These are phyloP conservation scores for Drosophila nigromelanica DNA, from an alignment of 1,140 invertebrate species.

Conservation along the genomic window DNA sequence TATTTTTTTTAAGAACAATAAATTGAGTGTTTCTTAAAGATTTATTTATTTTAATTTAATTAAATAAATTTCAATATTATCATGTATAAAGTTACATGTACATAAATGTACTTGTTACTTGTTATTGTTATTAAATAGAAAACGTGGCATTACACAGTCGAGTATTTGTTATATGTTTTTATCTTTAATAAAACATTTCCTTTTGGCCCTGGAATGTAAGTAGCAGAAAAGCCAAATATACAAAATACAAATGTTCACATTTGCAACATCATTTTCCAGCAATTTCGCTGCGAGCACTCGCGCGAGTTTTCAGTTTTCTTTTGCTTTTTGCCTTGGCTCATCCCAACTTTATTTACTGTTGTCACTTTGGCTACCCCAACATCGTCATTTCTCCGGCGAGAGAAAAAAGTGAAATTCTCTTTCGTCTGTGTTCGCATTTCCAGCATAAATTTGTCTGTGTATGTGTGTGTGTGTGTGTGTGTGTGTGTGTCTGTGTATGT, in stretches of 20 bases:
- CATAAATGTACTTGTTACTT: background rate
- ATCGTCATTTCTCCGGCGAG: slow-evolving; percentile 27
- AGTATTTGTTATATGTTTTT: background rate
- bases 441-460: background rate
- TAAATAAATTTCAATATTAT: background rate
- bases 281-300: slow-evolving; percentile 45
- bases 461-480: background rate
- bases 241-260: slow-evolving; percentile 47
- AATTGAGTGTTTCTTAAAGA: too few species aligned
- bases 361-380: slow-evolving; percentile 35
- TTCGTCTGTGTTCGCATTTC: slow-evolving; percentile 7
- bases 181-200: slow-evolving; percentile 17
- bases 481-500: slow-evolving; percentile 35
- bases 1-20: too few species aligned
- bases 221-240: slow-evolving; percentile 37
- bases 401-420: slow-evolving; percentile 62
- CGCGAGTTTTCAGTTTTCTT: slow-evolving; percentile 25
- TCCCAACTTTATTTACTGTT: slow-evolving; percentile 61
- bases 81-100: background rate
- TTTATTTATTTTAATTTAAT: too few species aligned
- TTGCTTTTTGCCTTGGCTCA: slow-evolving; percentile 15
- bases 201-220: slow-evolving; percentile 5
- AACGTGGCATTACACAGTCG: background rate
- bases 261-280: slow-evolving; percentile 54
- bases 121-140: background rate